Base-by-base conservation (phyloP, 2,888 invertebrate species). In the Molanna angustata region DNA sequence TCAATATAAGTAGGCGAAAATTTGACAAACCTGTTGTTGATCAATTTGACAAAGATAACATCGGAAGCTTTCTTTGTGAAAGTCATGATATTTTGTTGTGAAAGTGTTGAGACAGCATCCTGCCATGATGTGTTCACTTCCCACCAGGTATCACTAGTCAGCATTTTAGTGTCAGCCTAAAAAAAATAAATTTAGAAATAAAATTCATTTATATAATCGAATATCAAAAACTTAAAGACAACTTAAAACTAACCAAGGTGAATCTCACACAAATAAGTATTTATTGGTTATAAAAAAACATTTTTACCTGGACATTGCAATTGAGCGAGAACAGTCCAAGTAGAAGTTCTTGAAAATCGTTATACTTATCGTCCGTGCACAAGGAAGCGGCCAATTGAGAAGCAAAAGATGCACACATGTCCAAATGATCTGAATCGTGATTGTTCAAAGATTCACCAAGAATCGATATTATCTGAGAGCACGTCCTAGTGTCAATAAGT, bases 121-220 rank as follows among this genome's bases (percentile, higher is more conserved):
- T 78, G 80, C 81, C 82, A 82, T 33, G 80, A 74, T 13, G 78
- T 74, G 16, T 74, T 76, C 32, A 76, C 69, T 67, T 82, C 82
- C 72, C 74, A 72, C 60, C 80, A 67, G 9, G 80, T 79, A 57
- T 79, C 80, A 52, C 68, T 56, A 1, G 72, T 67, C 49, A 78
- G 51, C 14, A 62, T 63, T 61, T 62, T 74, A 61, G 55, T 66
- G 62, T 67, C 67, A 7, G 44, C 53, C 45, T 56, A 20, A 35
- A 22, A 43, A 18, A 27, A 35, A 41, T 35, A 7, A 45, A 41
- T 31, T 32, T 31, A 17, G 35, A 9, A 35, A n/a, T 11, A 11
- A 35, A 35, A 27, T n/a, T n/a, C n/a, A n/a, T n/a, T n/a, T n/a
- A n/a, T n/a, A n/a, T n/a, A n/a, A n/a, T n/a, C n/a, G n/a, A n/a